These are phyloP conservation scores for Eulemur coronatus DNA, from an alignment of 2,797 vertebrate species.

Conservation along the genomic window DNA sequence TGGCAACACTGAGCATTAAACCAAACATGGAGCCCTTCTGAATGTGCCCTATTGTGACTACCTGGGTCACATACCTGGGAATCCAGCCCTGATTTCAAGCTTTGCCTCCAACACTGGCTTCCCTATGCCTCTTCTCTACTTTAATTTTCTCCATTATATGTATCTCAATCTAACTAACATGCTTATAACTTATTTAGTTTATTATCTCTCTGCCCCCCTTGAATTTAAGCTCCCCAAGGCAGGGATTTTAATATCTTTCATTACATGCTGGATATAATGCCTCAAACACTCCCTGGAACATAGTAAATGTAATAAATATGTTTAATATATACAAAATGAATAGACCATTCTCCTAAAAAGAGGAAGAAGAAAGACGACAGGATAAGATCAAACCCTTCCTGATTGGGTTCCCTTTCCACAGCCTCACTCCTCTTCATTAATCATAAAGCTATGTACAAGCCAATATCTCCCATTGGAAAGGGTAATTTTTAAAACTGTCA, in stretches of 20 bases:
- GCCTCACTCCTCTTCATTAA: neutral
- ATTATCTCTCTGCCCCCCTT: neutral
- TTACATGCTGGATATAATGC: neutral
- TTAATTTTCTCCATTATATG: neutral
- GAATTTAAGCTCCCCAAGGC: neutral
- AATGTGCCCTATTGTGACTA: neutral
- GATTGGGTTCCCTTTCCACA: neutral
- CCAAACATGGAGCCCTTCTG: neutral
- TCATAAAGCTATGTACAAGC: neutral
- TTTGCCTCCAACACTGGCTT: neutral
- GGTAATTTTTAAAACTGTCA: neutral
- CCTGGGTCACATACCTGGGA: too few relatives aligned
- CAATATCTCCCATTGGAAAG: neutral
- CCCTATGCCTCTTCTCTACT: neutral
- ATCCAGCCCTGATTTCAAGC: neutral
- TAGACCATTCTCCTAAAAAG: neutral
- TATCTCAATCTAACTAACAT: neutral
- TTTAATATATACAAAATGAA: neutral
- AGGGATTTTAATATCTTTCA: neutral
- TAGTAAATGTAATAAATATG: neutral
- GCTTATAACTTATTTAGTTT: neutral
- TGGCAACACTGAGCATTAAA: neutral
- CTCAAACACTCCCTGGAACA: neutral
- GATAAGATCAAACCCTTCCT: neutral
- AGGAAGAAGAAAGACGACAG: neutral